These are phyloP conservation scores for Natrix natrix DNA, from an alignment of 2,797 vertebrate species.

Conservation along the genomic window DNA sequence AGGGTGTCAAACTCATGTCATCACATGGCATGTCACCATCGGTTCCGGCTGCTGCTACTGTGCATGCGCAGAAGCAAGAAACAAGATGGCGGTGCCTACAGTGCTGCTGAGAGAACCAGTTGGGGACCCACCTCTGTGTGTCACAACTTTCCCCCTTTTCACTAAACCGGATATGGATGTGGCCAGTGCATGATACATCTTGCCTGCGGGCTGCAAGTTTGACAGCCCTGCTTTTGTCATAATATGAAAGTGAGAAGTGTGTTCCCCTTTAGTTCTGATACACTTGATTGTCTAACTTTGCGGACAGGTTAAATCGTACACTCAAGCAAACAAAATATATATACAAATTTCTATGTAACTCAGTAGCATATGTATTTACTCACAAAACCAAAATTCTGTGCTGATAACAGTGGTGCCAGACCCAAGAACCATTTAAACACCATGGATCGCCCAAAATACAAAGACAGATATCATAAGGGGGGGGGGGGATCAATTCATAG, in stretches of 20 bases:
- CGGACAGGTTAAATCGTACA: not conserved
- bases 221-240: not conserved
- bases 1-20: too few relatives aligned
- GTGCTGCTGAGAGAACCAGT: too few relatives aligned
- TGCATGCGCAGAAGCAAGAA: too few relatives aligned
- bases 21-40: too few relatives aligned
- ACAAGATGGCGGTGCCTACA: too few relatives aligned
- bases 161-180: too few relatives aligned
- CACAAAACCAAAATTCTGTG: slow-evolving; percentile 35
- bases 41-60: too few relatives aligned
- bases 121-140: too few relatives aligned
- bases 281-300: not conserved
- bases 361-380: slow-evolving; percentile 6
- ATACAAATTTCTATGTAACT: slow-evolving; percentile 7
- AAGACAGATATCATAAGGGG: not conserved
- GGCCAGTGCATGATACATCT: too few relatives aligned
- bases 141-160: too few relatives aligned
- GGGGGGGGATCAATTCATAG: not conserved
- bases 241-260: too few relatives aligned
- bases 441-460: not conserved
- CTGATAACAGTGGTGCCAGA: not conserved
- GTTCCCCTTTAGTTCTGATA: not conserved
- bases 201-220: too few relatives aligned
- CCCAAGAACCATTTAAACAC: not conserved
- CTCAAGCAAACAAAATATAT: not conserved